These are phyloP conservation scores for Eurystomus glaucurus DNA, from an alignment of 2,797 vertebrate genomes.

Conservation along the genomic window DNA sequence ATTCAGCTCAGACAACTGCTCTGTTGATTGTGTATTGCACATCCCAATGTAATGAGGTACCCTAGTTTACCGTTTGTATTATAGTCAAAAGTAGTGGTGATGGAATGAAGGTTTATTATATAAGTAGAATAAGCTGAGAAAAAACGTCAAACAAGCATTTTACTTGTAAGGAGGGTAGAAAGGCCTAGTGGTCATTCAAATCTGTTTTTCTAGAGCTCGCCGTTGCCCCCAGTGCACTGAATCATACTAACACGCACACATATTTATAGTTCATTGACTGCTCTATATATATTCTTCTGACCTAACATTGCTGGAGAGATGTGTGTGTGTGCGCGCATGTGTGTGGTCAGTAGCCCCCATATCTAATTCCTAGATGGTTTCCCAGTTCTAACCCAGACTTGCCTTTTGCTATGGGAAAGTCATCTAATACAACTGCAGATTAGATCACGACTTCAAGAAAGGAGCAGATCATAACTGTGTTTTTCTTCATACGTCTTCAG, in stretches of 20 bases:
- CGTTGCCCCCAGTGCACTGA: conserved; percentile 38
- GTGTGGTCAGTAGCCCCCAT: not conserved
- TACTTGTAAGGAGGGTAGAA: conserved; percentile 36
- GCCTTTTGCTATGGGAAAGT: not conserved
- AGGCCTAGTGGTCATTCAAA: conserved; percentile 18
- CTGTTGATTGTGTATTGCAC: conserved; percentile 61
- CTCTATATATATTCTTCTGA: conserved; percentile 68
- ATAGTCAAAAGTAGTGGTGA: conserved; percentile 65
- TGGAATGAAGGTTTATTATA: conserved; percentile 46
- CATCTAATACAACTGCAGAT: not conserved
- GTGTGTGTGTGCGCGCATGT: not conserved
- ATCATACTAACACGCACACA: conserved; percentile 24
- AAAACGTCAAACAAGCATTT: conserved; percentile 44
- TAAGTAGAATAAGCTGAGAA: conserved; percentile 56
- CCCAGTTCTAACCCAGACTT: not conserved
- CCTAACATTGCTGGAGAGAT: conserved; percentile 46
- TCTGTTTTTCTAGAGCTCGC: conserved; percentile 40
- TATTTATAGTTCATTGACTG: conserved; percentile 54
- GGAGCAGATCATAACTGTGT: not conserved
- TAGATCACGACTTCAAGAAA: not conserved
- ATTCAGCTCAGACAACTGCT: conserved; percentile 59
- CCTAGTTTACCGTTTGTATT: conserved; percentile 72
- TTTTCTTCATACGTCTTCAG: not conserved
- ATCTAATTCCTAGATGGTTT: conserved; percentile 9
- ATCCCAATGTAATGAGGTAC: conserved; percentile 61